Percentiles rank a stretch among this genome's conserved stretches.
phyloP scores from a whole-genome alignment of 2,113 vertebrate species.

The Danionella cerebrum region DNA sequence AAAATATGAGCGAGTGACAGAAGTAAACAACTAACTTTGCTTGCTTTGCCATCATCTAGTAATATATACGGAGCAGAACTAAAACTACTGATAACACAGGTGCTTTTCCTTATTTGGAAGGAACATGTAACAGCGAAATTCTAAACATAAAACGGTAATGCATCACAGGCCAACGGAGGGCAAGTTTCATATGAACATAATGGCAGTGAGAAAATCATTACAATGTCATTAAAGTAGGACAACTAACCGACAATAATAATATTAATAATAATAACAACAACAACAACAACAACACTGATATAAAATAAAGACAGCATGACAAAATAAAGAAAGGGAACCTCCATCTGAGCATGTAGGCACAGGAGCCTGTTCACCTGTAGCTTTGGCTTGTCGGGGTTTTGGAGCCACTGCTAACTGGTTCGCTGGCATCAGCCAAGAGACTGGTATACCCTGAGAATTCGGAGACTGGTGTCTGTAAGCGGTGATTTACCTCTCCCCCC shows the following conservation, averaged over 20 bases:
- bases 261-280: conserved; percentile 52
- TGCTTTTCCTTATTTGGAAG: conserved; percentile 44
- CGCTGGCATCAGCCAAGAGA: conserved; percentile 95
- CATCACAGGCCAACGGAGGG: conserved; percentile 73
- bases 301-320: conserved; percentile 51
- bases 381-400: conserved; percentile 98
- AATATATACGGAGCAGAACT: conserved; percentile 77
- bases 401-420: conserved; percentile 90
- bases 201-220: conserved; percentile 72
- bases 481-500: conserved; percentile 84
- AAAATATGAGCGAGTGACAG: conserved; percentile 63
- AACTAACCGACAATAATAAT: conserved; percentile 41
- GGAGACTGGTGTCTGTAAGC: conserved; percentile 89
- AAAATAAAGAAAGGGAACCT: conserved; percentile 59
- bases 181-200: conserved; percentile 84
- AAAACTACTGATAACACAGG: conserved; percentile 54
- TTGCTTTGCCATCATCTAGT: conserved; percentile 46
- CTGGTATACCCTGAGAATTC: conserved; percentile 99
- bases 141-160: conserved; percentile 36
- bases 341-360: conserved; percentile 61
- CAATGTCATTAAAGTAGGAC: conserved; percentile 44
- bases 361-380: conserved; percentile 79
- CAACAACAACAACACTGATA: conserved; percentile 55
- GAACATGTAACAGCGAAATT: conserved; percentile 27
- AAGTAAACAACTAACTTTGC: conserved; percentile 46